Base-by-base conservation (phyloP, 2,888 invertebrate species). In the Yponomeuta evonymella region DNA sequence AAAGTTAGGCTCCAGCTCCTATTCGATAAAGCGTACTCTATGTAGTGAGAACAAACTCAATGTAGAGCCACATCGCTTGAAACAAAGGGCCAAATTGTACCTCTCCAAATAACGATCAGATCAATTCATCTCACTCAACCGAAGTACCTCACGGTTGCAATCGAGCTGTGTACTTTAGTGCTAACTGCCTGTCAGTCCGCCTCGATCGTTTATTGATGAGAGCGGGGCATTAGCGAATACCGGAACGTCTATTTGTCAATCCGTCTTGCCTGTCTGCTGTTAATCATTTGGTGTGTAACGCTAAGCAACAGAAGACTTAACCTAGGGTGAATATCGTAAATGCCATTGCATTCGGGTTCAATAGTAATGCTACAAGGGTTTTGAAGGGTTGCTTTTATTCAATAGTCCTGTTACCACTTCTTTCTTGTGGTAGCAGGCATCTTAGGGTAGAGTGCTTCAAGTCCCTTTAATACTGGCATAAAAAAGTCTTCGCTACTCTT, bases 211-310 rank as follows among this genome's bases (percentile, higher is more conserved):
- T 88, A 90, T 90, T 90, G 88, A 89, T 89, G 90, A 88, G 87
- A 82, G 79, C 77, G 81, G 79, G 78, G 82, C 90, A 90, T 91
- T 90, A 90, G 90, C 89, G 84, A 89, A 91, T 91, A 87, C 91
- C 90, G 85, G 87, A 91, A 86, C 85, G 89, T 88, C 90, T 91
- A 91, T 91, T 91, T 90, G 91, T 91, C 90, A 90, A 89, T 90
- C 89, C 86, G 88, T 89, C 91, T 92, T 89, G 51, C 87, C 90
- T 86, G 90, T 86, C 89, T 89, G 83, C 85, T 86, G 87, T 90
- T 90, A 92, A 91, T 91, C 91, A 91, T 90, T 85, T 86, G 82
- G 82, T 83, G 76, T 58, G 15, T 15, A 58, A 12, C 15, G 51
- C 51, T 12, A 58, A 58, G 12, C 15, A 58, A 58, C 51, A 58